These are phyloP conservation scores for Etheostoma spectabile DNA, from an alignment of 2,113 vertebrate species.

Conservation along the genomic window DNA sequence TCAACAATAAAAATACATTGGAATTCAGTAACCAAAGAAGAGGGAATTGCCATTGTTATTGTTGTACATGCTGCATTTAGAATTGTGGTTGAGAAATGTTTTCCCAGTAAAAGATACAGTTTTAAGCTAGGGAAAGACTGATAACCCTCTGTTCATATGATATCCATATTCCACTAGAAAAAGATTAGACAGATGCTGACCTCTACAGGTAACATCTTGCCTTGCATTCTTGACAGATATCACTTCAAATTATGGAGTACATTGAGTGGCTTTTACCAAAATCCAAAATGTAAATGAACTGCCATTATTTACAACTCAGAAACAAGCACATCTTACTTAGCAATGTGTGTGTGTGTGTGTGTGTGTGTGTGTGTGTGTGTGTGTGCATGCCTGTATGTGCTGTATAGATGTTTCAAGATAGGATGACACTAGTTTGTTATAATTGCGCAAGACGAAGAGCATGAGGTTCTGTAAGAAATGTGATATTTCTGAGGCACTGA, in stretches of 20 bases:
- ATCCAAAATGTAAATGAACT: constrained; percentile 7
- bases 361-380: constrained; percentile 9
- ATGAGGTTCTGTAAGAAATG: constrained; percentile 21
- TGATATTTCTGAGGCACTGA: constrained; percentile 47
- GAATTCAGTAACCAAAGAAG: neutral
- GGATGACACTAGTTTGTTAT: constrained; percentile 35
- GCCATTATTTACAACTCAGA: constrained; percentile 1
- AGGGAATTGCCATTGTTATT: neutral
- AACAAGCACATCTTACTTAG: neutral
- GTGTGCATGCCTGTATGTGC: neutral
- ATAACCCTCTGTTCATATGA: constrained; percentile 22
- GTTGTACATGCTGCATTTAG: neutral
- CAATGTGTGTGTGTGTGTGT: neutral
- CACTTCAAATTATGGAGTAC: constrained; percentile 45
- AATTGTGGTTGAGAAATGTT: constrained; percentile 3
- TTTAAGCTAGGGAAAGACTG: constrained; percentile 9
- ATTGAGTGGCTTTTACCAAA: constrained; percentile 27
- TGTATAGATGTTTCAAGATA: constrained; percentile 11
- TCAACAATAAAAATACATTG: neutral
- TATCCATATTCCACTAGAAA: constrained; percentile 54
- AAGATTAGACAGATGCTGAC: constrained; percentile 80
- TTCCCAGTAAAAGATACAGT: neutral
- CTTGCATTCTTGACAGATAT: constrained; percentile 72
- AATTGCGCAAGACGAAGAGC: constrained; percentile 33
- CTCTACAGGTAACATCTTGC: constrained; percentile 77